Percentiles rank a stretch among this genome's conserved stretches.
phyloP scores from a whole-genome alignment of 2,888 invertebrate genomes.

The Bombylius major region DNA sequence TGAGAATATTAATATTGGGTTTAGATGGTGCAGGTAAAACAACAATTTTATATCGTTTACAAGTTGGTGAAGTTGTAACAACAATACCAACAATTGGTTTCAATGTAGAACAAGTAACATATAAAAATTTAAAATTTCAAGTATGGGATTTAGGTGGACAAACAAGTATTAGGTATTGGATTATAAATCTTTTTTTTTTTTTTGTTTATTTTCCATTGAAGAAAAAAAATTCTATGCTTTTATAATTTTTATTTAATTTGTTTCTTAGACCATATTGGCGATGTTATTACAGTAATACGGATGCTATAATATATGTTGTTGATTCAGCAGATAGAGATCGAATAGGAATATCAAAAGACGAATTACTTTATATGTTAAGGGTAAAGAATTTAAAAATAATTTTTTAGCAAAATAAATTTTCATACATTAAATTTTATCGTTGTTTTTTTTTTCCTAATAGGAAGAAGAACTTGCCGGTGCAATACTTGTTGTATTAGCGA shows the following conservation, averaged over 20 bases:
- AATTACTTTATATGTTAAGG: constrained; percentile 91
- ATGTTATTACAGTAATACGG: constrained; percentile 99
- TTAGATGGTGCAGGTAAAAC: constrained; percentile 99
- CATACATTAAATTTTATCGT: neutral
- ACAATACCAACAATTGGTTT: constrained; percentile 98
- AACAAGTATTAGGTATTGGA: constrained; percentile 81
- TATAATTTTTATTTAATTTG: constrained; percentile 1
- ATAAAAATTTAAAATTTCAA: constrained; percentile 98
- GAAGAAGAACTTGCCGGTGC: constrained; percentile 96
- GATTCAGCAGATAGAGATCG: constrained; percentile 98
- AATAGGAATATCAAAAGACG: constrained; percentile 98
- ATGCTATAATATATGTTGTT: constrained; percentile 99
- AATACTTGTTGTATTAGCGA: constrained; percentile 91
- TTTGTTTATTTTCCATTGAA: too few species aligned
- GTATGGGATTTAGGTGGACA: constrained; percentile 99
- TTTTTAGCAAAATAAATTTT: too few species aligned
- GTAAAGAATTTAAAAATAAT: constrained; percentile 39
- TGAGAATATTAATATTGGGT: constrained; percentile 95
- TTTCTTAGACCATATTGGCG: constrained; percentile 94
- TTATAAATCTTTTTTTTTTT: too few species aligned
- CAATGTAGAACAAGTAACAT: constrained; percentile 98
- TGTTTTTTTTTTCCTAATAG: constrained; percentile 35
- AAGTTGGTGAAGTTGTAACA: constrained; percentile 97
- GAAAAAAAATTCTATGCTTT: neutral
- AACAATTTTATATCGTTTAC: constrained; percentile 92